Conservation (phyloP, 2,113 vertebrate species). For the Pleuronectes platessa region DNA sequence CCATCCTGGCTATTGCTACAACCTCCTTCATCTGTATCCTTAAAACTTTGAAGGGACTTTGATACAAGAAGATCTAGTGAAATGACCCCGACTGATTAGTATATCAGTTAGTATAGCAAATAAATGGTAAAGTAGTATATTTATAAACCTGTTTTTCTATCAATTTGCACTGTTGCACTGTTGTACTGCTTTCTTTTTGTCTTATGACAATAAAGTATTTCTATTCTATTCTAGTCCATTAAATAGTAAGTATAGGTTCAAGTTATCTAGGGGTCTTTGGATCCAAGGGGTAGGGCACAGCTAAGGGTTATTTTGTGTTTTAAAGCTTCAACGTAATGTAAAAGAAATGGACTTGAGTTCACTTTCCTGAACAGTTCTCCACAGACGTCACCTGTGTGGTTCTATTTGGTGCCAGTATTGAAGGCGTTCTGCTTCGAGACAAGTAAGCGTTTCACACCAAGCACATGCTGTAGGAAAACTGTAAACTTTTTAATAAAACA, state of each 20-base stretch:
- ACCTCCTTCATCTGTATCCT: constrained; percentile 98
- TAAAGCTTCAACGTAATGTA: not conserved
- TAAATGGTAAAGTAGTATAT: not conserved
- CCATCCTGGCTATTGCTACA: constrained; percentile 93
- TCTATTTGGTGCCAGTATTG: constrained; percentile 94
- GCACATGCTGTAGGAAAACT: not conserved
- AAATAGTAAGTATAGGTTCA: too few relatives aligned
- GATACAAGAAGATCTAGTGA: not conserved
- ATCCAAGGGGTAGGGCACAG: too few relatives aligned
- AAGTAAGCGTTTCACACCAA: constrained; percentile 84
- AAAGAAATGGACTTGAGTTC: not conserved
- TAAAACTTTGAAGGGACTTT: not conserved
- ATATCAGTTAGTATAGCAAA: not conserved
- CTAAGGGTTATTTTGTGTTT: not conserved
- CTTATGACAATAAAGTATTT: too few relatives aligned
- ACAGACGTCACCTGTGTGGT: constrained; percentile 91
- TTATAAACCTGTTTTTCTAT: too few relatives aligned
- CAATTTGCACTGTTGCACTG: too few relatives aligned
- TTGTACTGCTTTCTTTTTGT: too few relatives aligned
- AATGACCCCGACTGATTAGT: not conserved
- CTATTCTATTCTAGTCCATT: too few relatives aligned
- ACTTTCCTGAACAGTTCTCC: constrained; percentile 60
- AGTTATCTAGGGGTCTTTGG: not conserved
- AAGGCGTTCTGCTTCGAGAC: constrained; percentile 94
- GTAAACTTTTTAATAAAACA: not conserved